Conservation (phyloP, 2,113 vertebrate genomes). For the Rhynchopsitta pachyrhyncha region DNA sequence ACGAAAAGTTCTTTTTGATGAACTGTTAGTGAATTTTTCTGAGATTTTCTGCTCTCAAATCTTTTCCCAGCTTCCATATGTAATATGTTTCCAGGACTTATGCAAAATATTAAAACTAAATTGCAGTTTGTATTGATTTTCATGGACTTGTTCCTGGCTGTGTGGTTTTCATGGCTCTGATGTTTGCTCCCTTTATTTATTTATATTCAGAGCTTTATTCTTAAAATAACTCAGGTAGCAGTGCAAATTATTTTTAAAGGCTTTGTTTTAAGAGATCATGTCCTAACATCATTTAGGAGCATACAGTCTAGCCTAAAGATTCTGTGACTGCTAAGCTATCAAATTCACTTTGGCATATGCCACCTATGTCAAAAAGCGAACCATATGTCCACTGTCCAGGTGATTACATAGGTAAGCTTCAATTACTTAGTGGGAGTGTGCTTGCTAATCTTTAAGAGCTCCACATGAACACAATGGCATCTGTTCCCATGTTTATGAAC, state of each 20-base stretch:
- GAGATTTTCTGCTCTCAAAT: background rate
- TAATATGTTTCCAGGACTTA: background rate
- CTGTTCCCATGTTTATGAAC: background rate
- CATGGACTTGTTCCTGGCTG: background rate
- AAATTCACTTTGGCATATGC: background rate
- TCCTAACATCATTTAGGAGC: background rate
- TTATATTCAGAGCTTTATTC: background rate
- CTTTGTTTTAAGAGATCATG: background rate
- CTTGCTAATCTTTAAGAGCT: background rate
- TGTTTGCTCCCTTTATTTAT: background rate
- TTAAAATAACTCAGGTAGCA: background rate
- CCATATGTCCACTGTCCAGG: background rate
- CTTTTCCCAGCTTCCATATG: background rate
- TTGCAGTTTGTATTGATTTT: background rate
- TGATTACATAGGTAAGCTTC: background rate
- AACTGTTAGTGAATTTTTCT: background rate
- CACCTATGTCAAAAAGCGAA: background rate
- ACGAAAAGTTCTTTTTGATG: background rate
- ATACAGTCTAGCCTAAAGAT: background rate
- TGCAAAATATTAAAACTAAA: background rate
- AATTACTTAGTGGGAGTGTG: background rate
- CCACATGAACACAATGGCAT: background rate
- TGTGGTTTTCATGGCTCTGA: background rate
- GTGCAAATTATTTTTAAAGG: background rate
- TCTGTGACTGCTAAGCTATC: background rate